Base-by-base conservation (phyloP, 1,140 invertebrate genomes). In the Drosophila pruinosa region DNA sequence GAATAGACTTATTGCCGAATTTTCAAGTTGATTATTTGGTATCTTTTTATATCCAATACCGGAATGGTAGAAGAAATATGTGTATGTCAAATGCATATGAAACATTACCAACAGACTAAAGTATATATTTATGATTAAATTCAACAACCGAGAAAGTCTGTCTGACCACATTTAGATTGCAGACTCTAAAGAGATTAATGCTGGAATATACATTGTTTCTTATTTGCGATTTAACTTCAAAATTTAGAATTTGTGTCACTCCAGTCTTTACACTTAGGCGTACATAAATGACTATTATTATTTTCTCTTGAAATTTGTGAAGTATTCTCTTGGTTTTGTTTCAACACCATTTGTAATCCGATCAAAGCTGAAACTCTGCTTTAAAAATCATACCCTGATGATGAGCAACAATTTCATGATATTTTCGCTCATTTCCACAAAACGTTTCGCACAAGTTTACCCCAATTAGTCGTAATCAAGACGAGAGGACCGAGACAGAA, bases 381-480 rank as follows among this genome's bases (percentile, higher is more conserved):
- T 10, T 6, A 12, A 24, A 45, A 24, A 17, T 12, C 10, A 45
- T 45, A 45, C 28, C 24, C 54, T 34, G 14, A 21, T 45, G 54
- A 4, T 58, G 17, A 34, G 39, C 8, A 12, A 45, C 15, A 45
- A 59, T 59, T 47, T 59, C 43, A 24, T 45, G 41, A 47, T 41
- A 39, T 54, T 53, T 48, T 70, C 48, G 34, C 48, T 56, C 47
- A 63, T 70, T 70, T 41, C 39, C 67, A 39, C 67, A 63, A 70
- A 70, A 50, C 41, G 67, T 63, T 70, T 56, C 31, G 36, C 50
- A 63, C 48, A 70, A 70, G 50, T 65, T 71, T 65, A 8, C 41
- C 45, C 61, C 68, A 71, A 71, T 71, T 71, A 71, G 68, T 57
- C 53, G 61, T 6, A 50, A 17, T 39, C 17, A 38, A 36, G 19